Evolutionary conservation across 2,113 vertebrate genomes (phyloP).

Genomic region (Albula goreensis): DNA sequence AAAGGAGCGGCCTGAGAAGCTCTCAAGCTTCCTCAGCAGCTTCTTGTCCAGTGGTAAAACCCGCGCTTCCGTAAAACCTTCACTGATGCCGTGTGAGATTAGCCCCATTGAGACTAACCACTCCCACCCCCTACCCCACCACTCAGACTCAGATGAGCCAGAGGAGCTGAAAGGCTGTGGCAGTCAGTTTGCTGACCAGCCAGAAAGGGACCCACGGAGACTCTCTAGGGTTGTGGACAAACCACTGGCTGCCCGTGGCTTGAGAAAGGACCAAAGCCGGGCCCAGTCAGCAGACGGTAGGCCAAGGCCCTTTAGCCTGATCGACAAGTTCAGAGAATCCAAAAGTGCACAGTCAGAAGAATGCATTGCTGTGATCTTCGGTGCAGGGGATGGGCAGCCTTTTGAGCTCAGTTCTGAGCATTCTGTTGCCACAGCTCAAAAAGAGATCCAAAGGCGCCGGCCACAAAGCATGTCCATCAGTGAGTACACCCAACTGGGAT

Average conservation of each 20-base stretch:
- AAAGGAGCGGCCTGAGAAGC: slow-evolving; percentile 78
- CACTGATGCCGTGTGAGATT: slow-evolving; percentile 55
- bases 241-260: slow-evolving; percentile 41
- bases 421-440: slow-evolving; percentile 71
- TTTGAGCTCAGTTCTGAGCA: slow-evolving; percentile 79
- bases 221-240: slow-evolving; percentile 50
- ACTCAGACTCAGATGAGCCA: slow-evolving; percentile 77
- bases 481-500: slow-evolving; percentile 65
- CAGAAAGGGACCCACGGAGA: slow-evolving; percentile 58
- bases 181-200: slow-evolving; percentile 58
- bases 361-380: slow-evolving; percentile 74
- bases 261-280: slow-evolving; percentile 67
- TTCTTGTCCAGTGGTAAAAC: slow-evolving; percentile 67
- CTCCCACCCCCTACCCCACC: slow-evolving; percentile 58
- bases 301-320: slow-evolving; percentile 73
- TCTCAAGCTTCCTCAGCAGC: slow-evolving; percentile 72
- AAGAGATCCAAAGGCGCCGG: slow-evolving; percentile 69
- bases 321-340: slow-evolving; percentile 73
- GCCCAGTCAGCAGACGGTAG: slow-evolving; percentile 65
- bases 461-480: slow-evolving; percentile 60
- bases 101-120: slow-evolving; percentile 45
- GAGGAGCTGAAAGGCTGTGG: slow-evolving; percentile 74
- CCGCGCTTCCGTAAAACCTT: slow-evolving; percentile 53
- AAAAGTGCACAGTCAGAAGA: slow-evolving; percentile 82
- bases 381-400: slow-evolving; percentile 78